Evolutionary conservation across 2,888 invertebrate genomes (phyloP).

Genomic region (Malachius bipustulatus): DNA sequence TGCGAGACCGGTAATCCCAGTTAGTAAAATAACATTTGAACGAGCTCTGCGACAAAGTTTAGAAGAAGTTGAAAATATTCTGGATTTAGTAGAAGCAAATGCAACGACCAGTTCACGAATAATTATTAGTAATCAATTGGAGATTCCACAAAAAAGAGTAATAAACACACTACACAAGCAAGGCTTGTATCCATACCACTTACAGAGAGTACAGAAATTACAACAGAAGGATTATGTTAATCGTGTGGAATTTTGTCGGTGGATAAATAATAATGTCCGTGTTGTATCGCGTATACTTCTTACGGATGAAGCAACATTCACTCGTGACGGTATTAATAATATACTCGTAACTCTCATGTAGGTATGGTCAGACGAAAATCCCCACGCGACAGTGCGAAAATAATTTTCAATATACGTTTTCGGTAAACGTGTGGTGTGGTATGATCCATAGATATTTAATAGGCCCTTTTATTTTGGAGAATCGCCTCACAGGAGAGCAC

Average conservation of each 20-base stretch:
- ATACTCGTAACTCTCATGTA: constrained; percentile 1
- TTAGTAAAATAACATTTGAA: constrained; percentile 15
- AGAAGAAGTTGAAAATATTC: constrained; percentile 13
- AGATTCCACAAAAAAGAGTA: constrained; percentile 9
- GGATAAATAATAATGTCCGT: too few relatives aligned
- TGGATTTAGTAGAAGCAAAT: constrained; percentile 9
- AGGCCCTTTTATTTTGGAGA: constrained; percentile 12
- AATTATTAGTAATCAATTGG: constrained; percentile 9
- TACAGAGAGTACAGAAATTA: too few relatives aligned
- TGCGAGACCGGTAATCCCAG: too few relatives aligned
- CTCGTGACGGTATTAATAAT: constrained; percentile 2
- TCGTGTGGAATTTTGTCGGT: too few relatives aligned
- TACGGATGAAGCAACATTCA: constrained; percentile 2
- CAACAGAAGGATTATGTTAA: too few relatives aligned
- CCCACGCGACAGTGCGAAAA: neutral
- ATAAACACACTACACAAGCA: constrained; percentile 8
- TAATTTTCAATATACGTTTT: neutral
- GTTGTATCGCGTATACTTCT: too few relatives aligned
- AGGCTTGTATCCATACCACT: too few relatives aligned
- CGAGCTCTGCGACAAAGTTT: constrained; percentile 14
- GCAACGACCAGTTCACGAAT: constrained; percentile 12
- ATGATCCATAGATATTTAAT: constrained; percentile 11
- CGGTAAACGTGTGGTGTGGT: constrained; percentile 10
- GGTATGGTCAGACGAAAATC: neutral
- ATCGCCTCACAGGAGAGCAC: constrained; percentile 15